Percentiles rank a stretch among this genome's conserved stretches.
Conservation (phyloP, 2,888 invertebrate species). For the Osedax fenrisi region DNA sequence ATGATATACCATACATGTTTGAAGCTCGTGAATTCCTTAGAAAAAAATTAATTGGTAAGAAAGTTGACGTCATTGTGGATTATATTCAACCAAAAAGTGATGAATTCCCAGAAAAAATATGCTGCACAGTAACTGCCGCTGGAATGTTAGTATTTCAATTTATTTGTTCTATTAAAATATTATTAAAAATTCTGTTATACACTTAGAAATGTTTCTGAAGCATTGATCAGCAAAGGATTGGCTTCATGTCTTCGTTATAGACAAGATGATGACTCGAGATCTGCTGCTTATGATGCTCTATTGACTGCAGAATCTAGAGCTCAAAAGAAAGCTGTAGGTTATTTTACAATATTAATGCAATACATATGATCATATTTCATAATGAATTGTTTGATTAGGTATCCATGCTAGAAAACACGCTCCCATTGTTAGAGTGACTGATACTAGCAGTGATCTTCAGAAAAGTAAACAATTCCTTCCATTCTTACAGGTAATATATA, state of each 20-base stretch:
- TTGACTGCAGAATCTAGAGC: slow-evolving; percentile 86
- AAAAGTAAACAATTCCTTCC: slow-evolving; percentile 84
- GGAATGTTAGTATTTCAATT: slow-evolving; percentile 64
- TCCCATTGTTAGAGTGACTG: slow-evolving; percentile 69
- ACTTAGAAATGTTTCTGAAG: slow-evolving; percentile 82
- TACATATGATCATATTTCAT: too few species aligned
- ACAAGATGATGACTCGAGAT: slow-evolving; percentile 88
- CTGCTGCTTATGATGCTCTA: slow-evolving; percentile 79
- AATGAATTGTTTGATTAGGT: too few species aligned
- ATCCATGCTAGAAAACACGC: slow-evolving; percentile 62
- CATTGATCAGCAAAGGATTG: slow-evolving; percentile 73
- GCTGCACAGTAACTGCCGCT: slow-evolving; percentile 77
- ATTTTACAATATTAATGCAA: too few species aligned
- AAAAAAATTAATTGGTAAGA: slow-evolving; percentile 82
- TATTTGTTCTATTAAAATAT: neutral
- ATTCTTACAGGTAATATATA: too few species aligned
- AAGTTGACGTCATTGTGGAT: slow-evolving; percentile 57
- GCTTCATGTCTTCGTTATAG: slow-evolving; percentile 84
- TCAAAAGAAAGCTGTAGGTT: slow-evolving; percentile 58
- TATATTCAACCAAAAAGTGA: slow-evolving; percentile 90
- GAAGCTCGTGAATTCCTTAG: slow-evolving; percentile 92
- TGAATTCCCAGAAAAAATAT: slow-evolving; percentile 73
- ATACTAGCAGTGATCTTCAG: slow-evolving; percentile 54
- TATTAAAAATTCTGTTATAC: neutral
- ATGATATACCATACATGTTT: slow-evolving; percentile 96